Conservation (phyloP, 1,140 invertebrate genomes). For the Zophobas morio region DNA sequence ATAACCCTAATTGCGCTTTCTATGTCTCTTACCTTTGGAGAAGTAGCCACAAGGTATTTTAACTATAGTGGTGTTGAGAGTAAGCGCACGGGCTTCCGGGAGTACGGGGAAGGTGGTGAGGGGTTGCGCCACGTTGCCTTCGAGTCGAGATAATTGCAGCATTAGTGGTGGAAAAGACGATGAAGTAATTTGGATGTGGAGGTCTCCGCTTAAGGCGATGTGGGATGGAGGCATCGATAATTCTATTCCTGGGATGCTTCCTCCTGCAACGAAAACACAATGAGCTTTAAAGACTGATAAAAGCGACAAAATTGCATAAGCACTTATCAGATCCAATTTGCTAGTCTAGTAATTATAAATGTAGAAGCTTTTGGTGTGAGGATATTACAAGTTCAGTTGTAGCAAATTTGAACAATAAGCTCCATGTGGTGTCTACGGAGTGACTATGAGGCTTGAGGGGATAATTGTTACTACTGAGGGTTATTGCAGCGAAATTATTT, state of each 20-base stretch:
- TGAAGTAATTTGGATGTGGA: slow-evolving; percentile 72
- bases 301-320: slow-evolving; percentile 22
- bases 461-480: not conserved
- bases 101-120: slow-evolving; percentile 65
- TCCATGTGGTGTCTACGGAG: not conserved
- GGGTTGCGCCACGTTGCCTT: slow-evolving; percentile 61
- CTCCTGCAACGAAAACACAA: slow-evolving; percentile 61
- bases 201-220: slow-evolving; percentile 77
- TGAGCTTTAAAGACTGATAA: slow-evolving; percentile 20
- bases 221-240: slow-evolving; percentile 73
- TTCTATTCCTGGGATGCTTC: slow-evolving; percentile 65
- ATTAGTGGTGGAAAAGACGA: slow-evolving; percentile 62
- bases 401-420: not conserved
- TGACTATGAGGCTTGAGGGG: not conserved
- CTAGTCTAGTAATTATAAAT: not conserved
- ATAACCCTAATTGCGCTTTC: no score
- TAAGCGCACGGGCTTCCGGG: slow-evolving; percentile 61
- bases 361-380: not conserved
- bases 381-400: not conserved
- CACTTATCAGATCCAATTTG: slow-evolving; percentile 2
- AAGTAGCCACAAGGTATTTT: slow-evolving; percentile 80
- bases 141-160: slow-evolving; percentile 68
- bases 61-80: slow-evolving; percentile 67
- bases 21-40: slow-evolving; percentile 65
- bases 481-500: not conserved